Conservation (phyloP, 2,797 vertebrate species). For the Saguinus oedipus region DNA sequence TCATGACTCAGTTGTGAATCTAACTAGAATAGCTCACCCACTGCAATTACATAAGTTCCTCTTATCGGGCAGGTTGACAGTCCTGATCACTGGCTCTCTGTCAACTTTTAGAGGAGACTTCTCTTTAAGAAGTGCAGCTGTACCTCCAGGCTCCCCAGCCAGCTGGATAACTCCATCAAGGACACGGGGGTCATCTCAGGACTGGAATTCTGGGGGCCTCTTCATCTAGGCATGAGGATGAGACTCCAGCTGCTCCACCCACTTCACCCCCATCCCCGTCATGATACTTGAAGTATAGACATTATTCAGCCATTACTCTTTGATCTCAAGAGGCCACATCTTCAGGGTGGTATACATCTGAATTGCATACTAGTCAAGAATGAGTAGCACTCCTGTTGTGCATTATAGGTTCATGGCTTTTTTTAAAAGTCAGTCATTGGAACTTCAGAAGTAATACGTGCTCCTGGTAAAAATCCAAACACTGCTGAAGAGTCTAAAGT, state of each 20-base stretch:
- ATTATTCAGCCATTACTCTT: not conserved
- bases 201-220: accelerated
- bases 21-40: not conserved
- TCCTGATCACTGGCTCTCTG: not conserved
- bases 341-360: not conserved
- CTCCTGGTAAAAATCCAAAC: not conserved
- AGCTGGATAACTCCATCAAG: too few species aligned
- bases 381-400: not conserved
- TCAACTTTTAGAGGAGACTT: not conserved
- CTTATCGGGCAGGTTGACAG: not conserved
- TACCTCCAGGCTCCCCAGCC: accelerated
- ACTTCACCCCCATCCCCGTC: accelerated
- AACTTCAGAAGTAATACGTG: not conserved
- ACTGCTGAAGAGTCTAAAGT: not conserved
- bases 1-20: not conserved
- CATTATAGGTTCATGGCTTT: not conserved
- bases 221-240: not conserved
- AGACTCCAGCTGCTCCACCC: not conserved
- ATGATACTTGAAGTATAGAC: not conserved
- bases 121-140: not conserved
- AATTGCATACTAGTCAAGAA: not conserved
- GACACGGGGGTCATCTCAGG: not conserved
- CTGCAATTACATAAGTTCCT: not conserved
- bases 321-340: not conserved
- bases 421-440: not conserved